Evolutionary conservation across 2,113 vertebrate genomes (phyloP), one percentile per base, ranked within the genome.

Genomic region (Prietella phreatophila): DNA sequence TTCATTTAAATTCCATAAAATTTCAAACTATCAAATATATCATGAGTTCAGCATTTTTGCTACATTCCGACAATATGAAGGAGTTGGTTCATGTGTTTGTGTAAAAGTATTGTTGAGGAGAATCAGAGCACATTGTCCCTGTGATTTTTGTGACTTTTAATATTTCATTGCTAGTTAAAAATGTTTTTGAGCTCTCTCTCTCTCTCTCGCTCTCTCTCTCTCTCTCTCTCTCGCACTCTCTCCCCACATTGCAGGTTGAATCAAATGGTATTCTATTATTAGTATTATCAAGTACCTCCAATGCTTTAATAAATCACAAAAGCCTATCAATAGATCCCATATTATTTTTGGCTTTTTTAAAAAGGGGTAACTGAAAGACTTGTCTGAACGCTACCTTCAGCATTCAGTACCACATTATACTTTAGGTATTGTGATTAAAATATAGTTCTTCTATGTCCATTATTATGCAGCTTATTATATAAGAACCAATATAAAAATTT

Each of bases 281-380:
- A 95, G 91, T 94, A 93, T 92, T 93, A 94, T 92, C 92, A 92
- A 91, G 86, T 88, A 93, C 92, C 92, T 92, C 92, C 92, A 94
- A 88, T 92, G 91, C 92, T 95, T 94, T 95, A 95, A 94, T 95
- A 93, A 93, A 94, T 93, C 93, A 94, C 92, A 92, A 93, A 94
- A 92, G 93, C 89, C 89, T 94, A 94, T 94, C 93, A 93, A 93
- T 94, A 92, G 93, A 91, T 91, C 89, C 93, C 93, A 93, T 94
- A 89, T 88, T 92, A 86, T 82, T 80, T 87, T 83, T 69, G 81
- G 79, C 42, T 85, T 91, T 87, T 90, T 81, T 90, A 47, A 60
- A 79, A 90, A 71, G 81, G 80, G 58, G 73, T 88, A 58, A 89
- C 63, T 71, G 76, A 87, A 80, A 85, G n/a, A 85, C 84, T 86